Evolutionary conservation across 1,140 invertebrate species (phyloP), one percentile per base, ranked within the genome.

Genomic region (Drosophila carrolli): DNA sequence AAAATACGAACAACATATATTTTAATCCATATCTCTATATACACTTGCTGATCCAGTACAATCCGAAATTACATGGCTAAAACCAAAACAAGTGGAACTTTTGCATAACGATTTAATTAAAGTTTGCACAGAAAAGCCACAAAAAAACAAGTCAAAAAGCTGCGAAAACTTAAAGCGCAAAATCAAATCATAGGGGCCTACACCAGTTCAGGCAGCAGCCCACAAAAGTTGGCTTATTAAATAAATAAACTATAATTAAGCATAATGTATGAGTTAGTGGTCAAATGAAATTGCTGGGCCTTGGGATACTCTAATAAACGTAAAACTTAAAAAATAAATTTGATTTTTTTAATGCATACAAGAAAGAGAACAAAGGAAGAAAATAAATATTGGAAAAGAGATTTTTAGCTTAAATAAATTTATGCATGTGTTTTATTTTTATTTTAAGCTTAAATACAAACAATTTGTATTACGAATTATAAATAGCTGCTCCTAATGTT

Each of bases 41-140:
- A 59, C 78, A 79, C 75, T 79, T 78, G 83, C 83, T 68, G 75
- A 63, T 88, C 71, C 78, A 88, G 75, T 66, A 73, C 67, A 83
- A 62, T 76, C 74, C 61, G 47, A 83, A 86, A 89, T 86, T 88
- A 86, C 71, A 86, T 82, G 60, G 67, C 37, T 41, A 41, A 27
- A 27, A 55, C 44, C 68, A 67, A 68, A 44, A 83, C 83, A 83
- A 83, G 79, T 86, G 83, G 75, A 80, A 83, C 65, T 75, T 86
- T 88, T 88, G 78, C 83, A 86, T 88, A 86, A 86, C 83, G 71
- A 74, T 86, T 88, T 86, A 86, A 86, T 86, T 88, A 83, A 83
- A 88, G 83, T 77, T 77, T 62, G 53, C 43, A n/a, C 32, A 70
- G 46, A 46, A 58, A 46, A 41, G 44, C 32, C 62, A 61, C 47